Conservation (phyloP, 2,888 invertebrate genomes). For the Notodromas monacha region DNA sequence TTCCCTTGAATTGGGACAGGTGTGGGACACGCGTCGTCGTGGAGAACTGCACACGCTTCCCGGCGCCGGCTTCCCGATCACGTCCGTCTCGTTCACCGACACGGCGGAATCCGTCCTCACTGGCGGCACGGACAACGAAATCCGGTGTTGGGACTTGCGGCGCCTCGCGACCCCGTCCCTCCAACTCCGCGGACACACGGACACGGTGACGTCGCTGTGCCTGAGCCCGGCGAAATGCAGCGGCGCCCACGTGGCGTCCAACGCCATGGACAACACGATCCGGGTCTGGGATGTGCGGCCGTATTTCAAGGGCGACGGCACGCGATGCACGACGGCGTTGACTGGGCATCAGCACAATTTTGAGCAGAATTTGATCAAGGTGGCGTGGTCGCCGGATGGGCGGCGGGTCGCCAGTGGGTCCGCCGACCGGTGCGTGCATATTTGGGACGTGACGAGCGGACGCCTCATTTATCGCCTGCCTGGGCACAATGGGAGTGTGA, state of each 20-base stretch:
- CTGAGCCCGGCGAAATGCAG: constrained; percentile 40
- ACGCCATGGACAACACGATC: constrained; percentile 82
- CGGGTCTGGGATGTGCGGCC: constrained; percentile 90
- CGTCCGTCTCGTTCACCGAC: constrained; percentile 69
- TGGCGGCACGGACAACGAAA: constrained; percentile 82
- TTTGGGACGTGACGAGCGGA: constrained; percentile 83
- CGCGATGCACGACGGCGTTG: constrained; percentile 67
- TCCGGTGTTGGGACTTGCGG: constrained; percentile 88
- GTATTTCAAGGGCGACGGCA: constrained; percentile 40
- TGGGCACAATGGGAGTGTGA: constrained; percentile 88
- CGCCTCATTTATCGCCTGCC: constrained; percentile 81
- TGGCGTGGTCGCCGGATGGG: constrained; percentile 76
- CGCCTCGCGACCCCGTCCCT: constrained; percentile 40
- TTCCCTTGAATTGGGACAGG: too few relatives aligned
- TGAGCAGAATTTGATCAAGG: constrained; percentile 61
- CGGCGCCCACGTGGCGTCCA: constrained; percentile 49
- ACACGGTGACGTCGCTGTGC: constrained; percentile 61
- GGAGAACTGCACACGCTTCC: constrained; percentile 28
- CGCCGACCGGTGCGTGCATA: constrained; percentile 70
- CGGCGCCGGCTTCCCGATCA: constrained; percentile 24
- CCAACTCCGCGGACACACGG: constrained; percentile 63
- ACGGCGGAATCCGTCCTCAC: constrained; percentile 77
- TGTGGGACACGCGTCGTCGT: constrained; percentile 63
- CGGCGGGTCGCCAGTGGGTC: constrained; percentile 69
- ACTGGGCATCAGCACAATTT: constrained; percentile 87